Conservation (phyloP, 2,888 invertebrate genomes). For the Spilarctia lutea region DNA sequence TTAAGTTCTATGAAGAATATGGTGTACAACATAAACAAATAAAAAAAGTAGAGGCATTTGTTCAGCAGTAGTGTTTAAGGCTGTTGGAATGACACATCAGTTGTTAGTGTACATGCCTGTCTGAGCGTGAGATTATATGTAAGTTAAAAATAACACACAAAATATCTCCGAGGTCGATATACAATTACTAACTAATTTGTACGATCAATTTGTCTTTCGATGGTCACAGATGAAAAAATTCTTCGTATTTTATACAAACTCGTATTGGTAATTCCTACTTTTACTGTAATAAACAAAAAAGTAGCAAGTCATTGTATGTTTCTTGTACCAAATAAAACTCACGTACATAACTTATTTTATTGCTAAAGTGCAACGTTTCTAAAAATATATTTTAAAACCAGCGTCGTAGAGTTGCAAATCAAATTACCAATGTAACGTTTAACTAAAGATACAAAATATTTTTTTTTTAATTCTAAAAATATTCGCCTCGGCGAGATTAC, state of each 20-base stretch:
- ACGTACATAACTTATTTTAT: neutral
- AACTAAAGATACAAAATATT: slow-evolving; percentile 25
- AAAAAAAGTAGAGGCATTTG: too few relatives aligned
- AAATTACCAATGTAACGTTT: slow-evolving; percentile 19
- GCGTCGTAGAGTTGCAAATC: slow-evolving; percentile 23
- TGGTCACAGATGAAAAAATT: slow-evolving; percentile 5
- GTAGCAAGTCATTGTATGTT: neutral
- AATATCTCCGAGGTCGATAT: neutral
- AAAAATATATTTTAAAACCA: slow-evolving; percentile 29
- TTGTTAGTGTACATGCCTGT: neutral
- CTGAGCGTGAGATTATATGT: neutral
- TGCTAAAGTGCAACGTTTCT: neutral
- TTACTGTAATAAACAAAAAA: neutral
- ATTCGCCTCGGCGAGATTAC: slow-evolving; percentile 24
- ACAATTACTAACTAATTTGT: neutral
- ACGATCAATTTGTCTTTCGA: neutral
- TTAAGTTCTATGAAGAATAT: too few relatives aligned
- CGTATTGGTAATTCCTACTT: neutral
- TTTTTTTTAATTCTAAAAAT: slow-evolving; percentile 44
- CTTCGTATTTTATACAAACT: neutral
- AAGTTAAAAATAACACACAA: neutral
- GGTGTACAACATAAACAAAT: too few relatives aligned
- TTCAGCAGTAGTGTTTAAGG: neutral
- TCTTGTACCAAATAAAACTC: neutral
- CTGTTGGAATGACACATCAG: too few relatives aligned